A percentile compares a stretch with the other conserved stretches of the same genome.
Conservation (phyloP, 2,797 vertebrate genomes). For the Delichon dasypus region DNA sequence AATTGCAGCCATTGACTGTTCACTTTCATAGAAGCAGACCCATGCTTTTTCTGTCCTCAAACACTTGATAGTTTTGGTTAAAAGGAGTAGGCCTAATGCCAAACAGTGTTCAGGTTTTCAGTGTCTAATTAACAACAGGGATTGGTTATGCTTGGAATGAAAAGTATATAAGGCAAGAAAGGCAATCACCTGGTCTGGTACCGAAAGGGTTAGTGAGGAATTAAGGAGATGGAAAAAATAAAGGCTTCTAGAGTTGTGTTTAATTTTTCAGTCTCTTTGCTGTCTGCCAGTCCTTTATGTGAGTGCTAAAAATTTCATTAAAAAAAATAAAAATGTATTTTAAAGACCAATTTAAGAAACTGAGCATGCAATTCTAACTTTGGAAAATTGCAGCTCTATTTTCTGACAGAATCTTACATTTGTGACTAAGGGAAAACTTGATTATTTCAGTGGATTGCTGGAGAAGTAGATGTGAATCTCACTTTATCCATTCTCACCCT, state of each 20-base stretch:
- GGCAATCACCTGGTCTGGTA: background rate
- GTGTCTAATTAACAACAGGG: background rate
- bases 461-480: background rate
- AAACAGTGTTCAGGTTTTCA: background rate
- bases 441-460: background rate
- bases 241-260: background rate
- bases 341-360: background rate
- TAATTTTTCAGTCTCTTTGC: slow-evolving; percentile 7
- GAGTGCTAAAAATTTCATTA: background rate
- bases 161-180: background rate
- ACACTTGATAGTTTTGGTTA: background rate
- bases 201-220: background rate
- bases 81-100: background rate
- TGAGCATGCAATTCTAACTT: background rate
- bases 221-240: background rate
- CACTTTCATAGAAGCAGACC: background rate
- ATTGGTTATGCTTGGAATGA: background rate
- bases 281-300: background rate
- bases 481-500: background rate
- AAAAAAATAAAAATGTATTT: slow-evolving; percentile 7
- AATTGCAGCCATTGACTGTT: background rate
- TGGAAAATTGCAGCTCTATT: background rate
- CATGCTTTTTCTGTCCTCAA: background rate
- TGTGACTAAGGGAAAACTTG: background rate
- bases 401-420: background rate